These are phyloP conservation scores for Sebastes baramenuke DNA, from an alignment of 2,797 vertebrate species.

Conservation along the genomic window DNA sequence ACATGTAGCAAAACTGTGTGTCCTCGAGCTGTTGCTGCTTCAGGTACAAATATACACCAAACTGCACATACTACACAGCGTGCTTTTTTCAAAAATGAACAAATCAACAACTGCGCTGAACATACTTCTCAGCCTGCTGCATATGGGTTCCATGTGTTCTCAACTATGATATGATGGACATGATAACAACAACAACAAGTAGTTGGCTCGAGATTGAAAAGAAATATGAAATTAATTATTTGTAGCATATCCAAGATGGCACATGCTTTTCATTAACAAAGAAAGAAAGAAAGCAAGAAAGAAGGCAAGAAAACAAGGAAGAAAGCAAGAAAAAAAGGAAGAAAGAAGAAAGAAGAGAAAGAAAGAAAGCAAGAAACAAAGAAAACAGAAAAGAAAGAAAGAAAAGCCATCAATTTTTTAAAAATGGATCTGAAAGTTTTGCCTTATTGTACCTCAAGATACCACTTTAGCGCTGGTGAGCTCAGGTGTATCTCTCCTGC, in stretches of 20 bases:
- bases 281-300: no score
- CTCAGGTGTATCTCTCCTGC: not conserved
- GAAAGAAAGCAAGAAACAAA: no score
- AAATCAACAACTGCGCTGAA: not conserved
- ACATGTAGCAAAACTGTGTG: no score
- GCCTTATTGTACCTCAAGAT: not conserved
- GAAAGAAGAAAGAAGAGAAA: no score
- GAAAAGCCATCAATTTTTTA: not conserved
- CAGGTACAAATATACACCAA: not conserved
- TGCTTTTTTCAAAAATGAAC: not conserved
- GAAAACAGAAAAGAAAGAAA: not conserved
- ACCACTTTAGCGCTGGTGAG: not conserved
- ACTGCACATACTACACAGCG: not conserved
- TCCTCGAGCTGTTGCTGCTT: not conserved
- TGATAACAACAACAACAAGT: not conserved
- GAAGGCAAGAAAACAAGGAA: no score
- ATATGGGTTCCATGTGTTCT: not conserved
- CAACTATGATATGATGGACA: not conserved
- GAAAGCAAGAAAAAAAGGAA: accelerated
- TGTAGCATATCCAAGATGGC: not conserved
- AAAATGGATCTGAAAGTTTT: no score
- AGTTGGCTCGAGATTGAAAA: not conserved
- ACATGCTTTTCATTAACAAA: not conserved
- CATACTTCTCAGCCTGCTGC: not conserved
- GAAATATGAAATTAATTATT: not conserved